Evolutionary conservation across 2,888 invertebrate genomes (phyloP), one percentile per base, ranked within the genome.

Genomic region (Amiota mariae): DNA sequence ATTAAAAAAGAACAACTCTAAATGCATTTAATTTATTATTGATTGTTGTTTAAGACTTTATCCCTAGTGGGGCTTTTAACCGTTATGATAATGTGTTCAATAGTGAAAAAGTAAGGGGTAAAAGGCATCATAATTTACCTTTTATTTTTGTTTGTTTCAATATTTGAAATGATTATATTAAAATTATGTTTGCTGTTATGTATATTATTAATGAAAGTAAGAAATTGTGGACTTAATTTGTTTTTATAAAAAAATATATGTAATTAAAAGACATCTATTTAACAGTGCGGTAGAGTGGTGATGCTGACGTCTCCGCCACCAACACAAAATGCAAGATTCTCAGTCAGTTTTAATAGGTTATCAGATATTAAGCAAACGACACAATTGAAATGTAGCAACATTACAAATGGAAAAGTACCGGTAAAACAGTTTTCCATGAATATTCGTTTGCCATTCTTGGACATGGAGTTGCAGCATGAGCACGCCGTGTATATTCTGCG

Each of bases 401-500:
- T 20, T 20, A 18, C 59, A 20, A 18, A 10, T 20, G 11, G 9
- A 20, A 59, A 59, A 8, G 18, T 10, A 10, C 59, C 49, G 4
- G 51, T n/a, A 8, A 49, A 67, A 49, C 67, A 51, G 11, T 68
- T 68, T 68, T 46, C 67, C 3, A 54, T 88, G 47, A 84, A 85
- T 64, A 86, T 89, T 63, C 79, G 75, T 15, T 72, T 88, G 61
- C 89, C 89, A 3, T 88, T 89, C 51, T 81, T 87, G 80, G 89
- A 89, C 77, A 82, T 88, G 79, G 79, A 83, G 56, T 72, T 89
- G 57, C 79, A 79, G 8, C 81, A 81, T 63, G 81, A 87, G 70
- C 79, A 78, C 0, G 80, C 79, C 8, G 15, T 87, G 15, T 81
- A 80, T 63, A 74, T 89, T 10, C 75, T 89, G 49, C 85, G 82